These are phyloP conservation scores for Pantherophis guttatus DNA, from an alignment of 2,113 vertebrate species.

Conservation along the genomic window DNA sequence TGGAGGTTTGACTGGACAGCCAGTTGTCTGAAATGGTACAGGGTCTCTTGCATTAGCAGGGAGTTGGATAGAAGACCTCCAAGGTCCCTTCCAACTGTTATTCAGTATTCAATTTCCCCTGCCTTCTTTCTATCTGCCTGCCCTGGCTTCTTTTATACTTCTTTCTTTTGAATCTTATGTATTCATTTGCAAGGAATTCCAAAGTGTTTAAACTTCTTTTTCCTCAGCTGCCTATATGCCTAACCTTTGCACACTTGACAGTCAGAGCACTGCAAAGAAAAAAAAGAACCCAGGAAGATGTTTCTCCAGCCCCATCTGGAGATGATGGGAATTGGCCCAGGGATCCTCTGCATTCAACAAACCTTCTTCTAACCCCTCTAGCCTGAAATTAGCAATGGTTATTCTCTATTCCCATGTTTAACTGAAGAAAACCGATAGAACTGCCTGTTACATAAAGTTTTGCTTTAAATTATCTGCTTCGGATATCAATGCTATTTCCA, in stretches of 20 bases:
- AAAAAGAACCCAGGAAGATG: neutral
- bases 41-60: neutral
- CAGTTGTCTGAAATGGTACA: neutral
- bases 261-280: neutral
- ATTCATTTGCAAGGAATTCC: neutral
- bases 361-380: neutral
- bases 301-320: neutral
- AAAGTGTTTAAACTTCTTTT: neutral
- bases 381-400: neutral
- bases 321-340: neutral
- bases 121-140: neutral
- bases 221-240: neutral
- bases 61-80: neutral
- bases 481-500: neutral
- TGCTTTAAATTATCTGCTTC: neutral
- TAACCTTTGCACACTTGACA: neutral
- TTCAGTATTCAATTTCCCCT: neutral
- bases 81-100: neutral
- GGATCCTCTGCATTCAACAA: neutral
- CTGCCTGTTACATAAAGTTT: neutral
- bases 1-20: neutral
- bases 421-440: neutral
- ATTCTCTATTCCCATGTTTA: neutral
- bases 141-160: neutral
- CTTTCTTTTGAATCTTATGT: neutral